Conservation (phyloP, 2,797 vertebrate species). For the Phalloptychus januarius region DNA sequence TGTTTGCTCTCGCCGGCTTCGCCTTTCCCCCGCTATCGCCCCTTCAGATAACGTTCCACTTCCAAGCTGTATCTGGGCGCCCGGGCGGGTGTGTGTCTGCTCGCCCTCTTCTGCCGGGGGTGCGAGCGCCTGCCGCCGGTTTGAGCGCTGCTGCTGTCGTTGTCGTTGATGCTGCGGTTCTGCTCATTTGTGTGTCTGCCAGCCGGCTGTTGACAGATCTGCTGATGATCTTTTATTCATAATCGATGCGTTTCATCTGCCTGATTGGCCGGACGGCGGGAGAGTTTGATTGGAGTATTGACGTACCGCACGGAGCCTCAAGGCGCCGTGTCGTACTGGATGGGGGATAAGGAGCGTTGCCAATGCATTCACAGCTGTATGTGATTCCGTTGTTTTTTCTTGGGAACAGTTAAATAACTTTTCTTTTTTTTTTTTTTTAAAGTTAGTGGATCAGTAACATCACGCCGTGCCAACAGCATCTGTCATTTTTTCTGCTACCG, state of each 20-base stretch:
- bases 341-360: not conserved
- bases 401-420: not conserved
- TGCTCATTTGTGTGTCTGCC: conserved; percentile 44
- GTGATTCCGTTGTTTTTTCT: not conserved
- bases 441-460: conserved; percentile 7
- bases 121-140: conserved; percentile 8
- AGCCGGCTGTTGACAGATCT: conserved; percentile 39
- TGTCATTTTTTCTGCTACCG: conserved; percentile 11
- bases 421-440: not conserved
- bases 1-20: not conserved
- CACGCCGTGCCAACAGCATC: conserved; percentile 12
- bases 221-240: conserved; percentile 55
- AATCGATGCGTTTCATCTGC: conserved; percentile 58
- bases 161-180: conserved; percentile 28
- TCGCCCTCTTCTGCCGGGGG: conserved; percentile 26
- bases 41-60: conserved; percentile 28
- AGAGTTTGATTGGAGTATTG: conserved; percentile 37
- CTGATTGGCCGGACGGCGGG: conserved; percentile 24
- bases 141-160: conserved; percentile 35
- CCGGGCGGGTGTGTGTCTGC: conserved; percentile 6
- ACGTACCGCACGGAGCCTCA: conserved; percentile 9
- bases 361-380: not conserved
- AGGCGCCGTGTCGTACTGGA: conserved; percentile 14
- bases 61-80: conserved; percentile 18
- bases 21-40: conserved; percentile 15